Percentiles rank a stretch among this genome's conserved stretches.
Conservation (phyloP, 2,797 vertebrate species). For the Xiphophorus birchmanni region DNA sequence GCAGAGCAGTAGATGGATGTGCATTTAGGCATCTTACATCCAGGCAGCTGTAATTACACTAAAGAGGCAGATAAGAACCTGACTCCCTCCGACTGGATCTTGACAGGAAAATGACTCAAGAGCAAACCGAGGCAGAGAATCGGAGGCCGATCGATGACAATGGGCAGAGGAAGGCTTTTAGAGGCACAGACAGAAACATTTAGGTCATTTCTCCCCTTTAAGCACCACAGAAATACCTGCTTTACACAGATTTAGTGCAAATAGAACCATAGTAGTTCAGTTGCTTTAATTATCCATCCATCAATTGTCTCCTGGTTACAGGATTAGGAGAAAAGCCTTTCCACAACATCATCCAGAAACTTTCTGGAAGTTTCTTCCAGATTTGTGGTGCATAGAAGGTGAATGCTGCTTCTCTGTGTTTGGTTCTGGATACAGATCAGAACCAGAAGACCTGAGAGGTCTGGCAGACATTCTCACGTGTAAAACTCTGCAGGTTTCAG, state of each 20-base stretch:
- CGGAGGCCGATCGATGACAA: neutral
- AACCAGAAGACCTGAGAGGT: too few relatives aligned
- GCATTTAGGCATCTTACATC: neutral
- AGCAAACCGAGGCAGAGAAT: neutral
- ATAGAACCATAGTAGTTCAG: neutral
- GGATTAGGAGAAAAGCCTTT: too few relatives aligned
- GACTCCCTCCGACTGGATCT: neutral
- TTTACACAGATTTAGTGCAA: neutral
- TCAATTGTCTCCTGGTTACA: neutral
- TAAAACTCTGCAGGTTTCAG: too few relatives aligned
- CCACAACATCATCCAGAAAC: too few relatives aligned
- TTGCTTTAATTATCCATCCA: neutral
- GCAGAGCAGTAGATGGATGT: neutral
- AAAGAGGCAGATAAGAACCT: neutral
- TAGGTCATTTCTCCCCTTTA: neutral
- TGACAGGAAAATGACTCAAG: neutral
- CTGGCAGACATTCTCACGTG: too few relatives aligned
- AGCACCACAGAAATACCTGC: neutral
- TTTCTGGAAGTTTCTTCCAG: too few relatives aligned
- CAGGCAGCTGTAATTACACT: neutral
- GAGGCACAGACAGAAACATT: neutral
- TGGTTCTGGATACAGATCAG: too few relatives aligned
- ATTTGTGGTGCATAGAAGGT: too few relatives aligned
- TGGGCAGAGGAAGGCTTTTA: neutral
- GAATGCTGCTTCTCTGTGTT: too few relatives aligned